These are phyloP conservation scores for Plemyria rubiginata DNA, from an alignment of 2,888 invertebrate genomes.

Conservation along the genomic window DNA sequence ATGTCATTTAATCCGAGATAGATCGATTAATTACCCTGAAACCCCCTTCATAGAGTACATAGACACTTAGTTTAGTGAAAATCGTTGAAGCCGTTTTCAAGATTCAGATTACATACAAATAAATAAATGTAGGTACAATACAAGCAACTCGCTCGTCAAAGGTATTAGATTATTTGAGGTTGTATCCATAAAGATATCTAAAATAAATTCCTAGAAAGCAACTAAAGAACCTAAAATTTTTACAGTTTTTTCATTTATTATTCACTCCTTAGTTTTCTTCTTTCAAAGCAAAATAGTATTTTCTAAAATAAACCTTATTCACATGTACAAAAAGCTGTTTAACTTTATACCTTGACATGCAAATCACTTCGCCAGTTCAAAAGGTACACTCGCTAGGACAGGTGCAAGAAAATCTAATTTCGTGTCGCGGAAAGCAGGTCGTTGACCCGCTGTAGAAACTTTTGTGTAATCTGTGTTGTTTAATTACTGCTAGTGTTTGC, in stretches of 20 bases:
- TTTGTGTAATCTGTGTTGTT: constrained; percentile 20
- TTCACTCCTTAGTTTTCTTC: background rate
- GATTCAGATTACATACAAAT: too few relatives aligned
- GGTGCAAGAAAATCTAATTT: constrained; percentile 34
- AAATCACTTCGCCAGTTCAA: constrained; percentile 24
- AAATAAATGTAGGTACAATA: too few relatives aligned
- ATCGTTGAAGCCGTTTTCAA: too few relatives aligned
- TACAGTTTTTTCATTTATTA: background rate
- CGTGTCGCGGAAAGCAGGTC: constrained; percentile 14
- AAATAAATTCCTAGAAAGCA: too few relatives aligned
- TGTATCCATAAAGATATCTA: too few relatives aligned
- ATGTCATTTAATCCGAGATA: too few relatives aligned
- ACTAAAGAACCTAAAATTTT: too few relatives aligned
- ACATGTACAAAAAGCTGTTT: constrained; percentile 19
- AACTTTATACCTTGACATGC: constrained; percentile 25
- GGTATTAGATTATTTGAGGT: too few relatives aligned
- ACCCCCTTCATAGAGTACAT: too few relatives aligned
- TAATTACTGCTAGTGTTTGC: constrained; percentile 24
- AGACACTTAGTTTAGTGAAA: too few relatives aligned
- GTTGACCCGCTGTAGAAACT: constrained; percentile 22
- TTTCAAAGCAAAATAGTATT: background rate
- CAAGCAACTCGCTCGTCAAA: too few relatives aligned
- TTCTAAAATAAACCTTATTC: constrained; percentile 8
- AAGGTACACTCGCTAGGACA: constrained; percentile 26
- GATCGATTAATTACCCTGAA: too few relatives aligned